Evolutionary conservation across 2,113 vertebrate species (phyloP).

Genomic region (Hippotragus niger): DNA sequence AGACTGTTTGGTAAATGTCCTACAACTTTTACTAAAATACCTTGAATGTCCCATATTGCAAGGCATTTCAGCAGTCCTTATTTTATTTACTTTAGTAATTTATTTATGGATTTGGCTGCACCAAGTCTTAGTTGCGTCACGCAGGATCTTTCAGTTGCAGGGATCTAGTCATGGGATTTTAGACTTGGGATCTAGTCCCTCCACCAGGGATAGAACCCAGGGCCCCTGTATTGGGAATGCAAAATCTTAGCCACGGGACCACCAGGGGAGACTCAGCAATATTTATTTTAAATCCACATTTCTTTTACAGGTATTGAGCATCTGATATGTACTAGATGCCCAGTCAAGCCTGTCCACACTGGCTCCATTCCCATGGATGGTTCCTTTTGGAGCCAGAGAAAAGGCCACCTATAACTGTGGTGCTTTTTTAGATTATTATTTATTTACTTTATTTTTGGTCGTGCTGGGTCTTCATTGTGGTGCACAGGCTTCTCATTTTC

Average conservation of each 20-base stretch:
- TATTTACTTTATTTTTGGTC: background rate
- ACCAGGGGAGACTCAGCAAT: background rate
- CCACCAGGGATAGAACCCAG: background rate
- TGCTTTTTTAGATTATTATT: background rate
- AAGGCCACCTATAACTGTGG: background rate
- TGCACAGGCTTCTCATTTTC: background rate
- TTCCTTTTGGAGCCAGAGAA: background rate
- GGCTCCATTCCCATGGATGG: background rate
- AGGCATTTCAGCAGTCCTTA: background rate
- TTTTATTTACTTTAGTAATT: background rate
- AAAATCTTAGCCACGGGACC: background rate
- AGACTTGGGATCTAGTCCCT: background rate
- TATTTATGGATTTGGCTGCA: background rate
- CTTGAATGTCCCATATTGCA: background rate
- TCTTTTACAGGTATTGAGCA: background rate
- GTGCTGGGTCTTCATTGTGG: background rate
- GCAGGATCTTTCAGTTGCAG: background rate
- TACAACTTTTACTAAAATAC: background rate
- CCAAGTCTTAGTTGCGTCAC: background rate
- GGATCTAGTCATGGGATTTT: no score
- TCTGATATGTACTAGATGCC: background rate
- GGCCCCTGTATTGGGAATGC: background rate
- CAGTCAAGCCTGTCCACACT: background rate
- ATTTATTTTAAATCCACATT: background rate
- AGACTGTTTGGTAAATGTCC: background rate